phyloP scores from a whole-genome alignment of 1,140 invertebrate genomes.

The Pseudomyrmex concolor region DNA sequence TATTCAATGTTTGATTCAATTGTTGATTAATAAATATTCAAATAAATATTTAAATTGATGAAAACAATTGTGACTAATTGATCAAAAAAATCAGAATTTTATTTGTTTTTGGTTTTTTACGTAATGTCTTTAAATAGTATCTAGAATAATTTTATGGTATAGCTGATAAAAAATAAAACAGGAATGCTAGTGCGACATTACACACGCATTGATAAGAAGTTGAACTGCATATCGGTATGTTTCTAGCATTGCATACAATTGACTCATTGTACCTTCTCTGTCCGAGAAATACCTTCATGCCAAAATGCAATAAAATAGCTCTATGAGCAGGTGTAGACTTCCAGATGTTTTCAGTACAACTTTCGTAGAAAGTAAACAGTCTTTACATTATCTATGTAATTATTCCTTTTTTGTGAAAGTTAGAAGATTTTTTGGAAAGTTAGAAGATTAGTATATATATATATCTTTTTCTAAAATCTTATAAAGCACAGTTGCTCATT shows the following conservation, averaged over 20 bases:
- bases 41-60: no score
- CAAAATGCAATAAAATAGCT: conserved; percentile 25
- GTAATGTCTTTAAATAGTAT: background rate
- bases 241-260: conserved; percentile 43
- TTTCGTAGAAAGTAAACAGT: background rate
- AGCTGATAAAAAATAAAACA: background rate
- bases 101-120: background rate
- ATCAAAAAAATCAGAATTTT: background rate
- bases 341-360: conserved; percentile 46
- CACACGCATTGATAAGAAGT: conserved; percentile 44
- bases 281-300: conserved; percentile 14
- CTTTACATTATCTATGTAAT: background rate
- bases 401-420: background rate
- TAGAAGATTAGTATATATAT: no score
- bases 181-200: conserved; percentile 17
- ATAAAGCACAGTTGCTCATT: background rate
- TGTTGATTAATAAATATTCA: no score
- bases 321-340: conserved; percentile 41
- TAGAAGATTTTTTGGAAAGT: no score
- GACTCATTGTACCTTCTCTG: conserved; percentile 55
- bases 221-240: conserved; percentile 51
- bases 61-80: background rate
- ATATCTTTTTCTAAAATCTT: background rate
- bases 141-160: background rate
- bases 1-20: no score